Evolutionary conservation across 2,113 vertebrate species (phyloP).

Genomic region (Procavia capensis): DNA sequence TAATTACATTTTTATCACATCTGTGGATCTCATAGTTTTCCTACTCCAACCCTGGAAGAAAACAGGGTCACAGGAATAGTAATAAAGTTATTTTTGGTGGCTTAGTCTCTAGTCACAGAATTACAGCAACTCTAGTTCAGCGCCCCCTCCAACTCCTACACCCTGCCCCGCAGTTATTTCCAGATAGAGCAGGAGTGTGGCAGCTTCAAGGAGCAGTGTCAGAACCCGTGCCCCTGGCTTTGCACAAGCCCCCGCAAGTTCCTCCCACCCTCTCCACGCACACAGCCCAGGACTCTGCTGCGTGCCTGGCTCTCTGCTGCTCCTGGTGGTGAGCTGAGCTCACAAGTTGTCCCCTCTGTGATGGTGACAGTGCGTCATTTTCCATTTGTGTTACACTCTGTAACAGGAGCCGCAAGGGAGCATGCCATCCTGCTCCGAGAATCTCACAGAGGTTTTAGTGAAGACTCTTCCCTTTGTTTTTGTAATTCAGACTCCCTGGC

Average conservation of each 20-base stretch:
- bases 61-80: neutral
- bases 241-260: fast-evolving
- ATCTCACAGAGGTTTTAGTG: neutral
- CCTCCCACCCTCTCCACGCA: neutral
- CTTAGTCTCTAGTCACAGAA: neutral
- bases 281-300: neutral
- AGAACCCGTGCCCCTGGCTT: neutral
- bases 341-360: neutral
- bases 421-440: neutral
- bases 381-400: neutral
- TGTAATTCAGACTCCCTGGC: neutral
- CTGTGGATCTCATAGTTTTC: neutral
- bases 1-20: constrained; percentile 28
- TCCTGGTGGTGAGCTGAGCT: neutral
- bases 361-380: neutral
- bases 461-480: neutral
- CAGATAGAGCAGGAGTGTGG: neutral
- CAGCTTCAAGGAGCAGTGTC: fast-evolving
- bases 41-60: neutral
- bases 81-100: neutral
- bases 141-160: neutral
- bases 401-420: neutral
- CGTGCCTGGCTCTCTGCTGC: neutral
- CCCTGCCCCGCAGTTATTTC: neutral
- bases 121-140: neutral